Percentiles rank a stretch among this genome's conserved stretches.
phyloP scores from a whole-genome alignment of 2,888 invertebrate species.

The Cylindroiulus punctatus region DNA sequence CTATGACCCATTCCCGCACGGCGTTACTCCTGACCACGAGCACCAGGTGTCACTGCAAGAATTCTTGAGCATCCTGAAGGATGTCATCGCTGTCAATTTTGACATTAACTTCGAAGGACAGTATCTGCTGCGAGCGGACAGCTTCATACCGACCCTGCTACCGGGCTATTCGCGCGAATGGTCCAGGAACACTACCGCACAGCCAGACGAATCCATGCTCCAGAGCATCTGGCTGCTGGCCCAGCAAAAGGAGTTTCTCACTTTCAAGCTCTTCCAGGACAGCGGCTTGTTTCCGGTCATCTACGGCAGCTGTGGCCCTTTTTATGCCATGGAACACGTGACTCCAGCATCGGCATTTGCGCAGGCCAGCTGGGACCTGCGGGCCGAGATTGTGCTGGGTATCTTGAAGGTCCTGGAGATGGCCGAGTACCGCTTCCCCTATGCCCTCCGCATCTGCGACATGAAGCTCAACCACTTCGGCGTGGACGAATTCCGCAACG shows the following conservation, averaged over 20 bases:
- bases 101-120: slow-evolving; percentile 54
- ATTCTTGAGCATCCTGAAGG: slow-evolving; percentile 59
- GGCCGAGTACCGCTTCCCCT: slow-evolving; percentile 71
- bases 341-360: slow-evolving; percentile 68
- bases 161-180: neutral
- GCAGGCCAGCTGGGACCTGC: slow-evolving; percentile 60
- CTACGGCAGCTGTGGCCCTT: slow-evolving; percentile 75
- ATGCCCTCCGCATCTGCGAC: slow-evolving; percentile 76
- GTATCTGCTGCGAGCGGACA: neutral
- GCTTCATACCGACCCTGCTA: neutral
- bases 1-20: slow-evolving; percentile 49
- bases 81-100: slow-evolving; percentile 57
- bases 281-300: slow-evolving; percentile 74
- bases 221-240: slow-evolving; percentile 74
- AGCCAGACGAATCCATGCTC: slow-evolving; percentile 66
- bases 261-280: slow-evolving; percentile 72
- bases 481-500: slow-evolving; percentile 64
- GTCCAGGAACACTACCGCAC: neutral
- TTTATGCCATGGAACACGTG: slow-evolving; percentile 75
- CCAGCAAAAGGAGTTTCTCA: slow-evolving; percentile 76
- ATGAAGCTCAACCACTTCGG: slow-evolving; percentile 77
- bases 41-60: slow-evolving; percentile 57
- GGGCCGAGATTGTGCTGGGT: slow-evolving; percentile 65
- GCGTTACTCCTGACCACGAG: slow-evolving; percentile 50
- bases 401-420: slow-evolving; percentile 73